Base-by-base conservation (phyloP, 2,888 invertebrate species). In the Cheiracanthium punctorium region DNA sequence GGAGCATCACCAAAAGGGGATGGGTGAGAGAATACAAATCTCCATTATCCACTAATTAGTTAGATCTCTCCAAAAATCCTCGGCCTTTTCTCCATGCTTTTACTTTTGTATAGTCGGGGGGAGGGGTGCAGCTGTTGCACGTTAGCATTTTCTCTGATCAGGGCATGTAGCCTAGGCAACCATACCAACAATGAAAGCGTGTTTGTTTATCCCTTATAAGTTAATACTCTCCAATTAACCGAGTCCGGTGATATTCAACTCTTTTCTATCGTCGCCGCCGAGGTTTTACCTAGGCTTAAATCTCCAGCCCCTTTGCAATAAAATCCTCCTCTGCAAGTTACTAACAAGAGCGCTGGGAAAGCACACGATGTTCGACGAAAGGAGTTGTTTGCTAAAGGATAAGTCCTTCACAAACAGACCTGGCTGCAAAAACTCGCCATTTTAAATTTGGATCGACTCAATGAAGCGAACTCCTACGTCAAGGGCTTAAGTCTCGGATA, bases 41-140 rank as follows among this genome's bases (percentile, higher is more conserved):
- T 87, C 81, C 87, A 87, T 87, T 87, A 87, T 81, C 87, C 81
- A 76, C 81, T 87, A 87, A 87, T 87, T 87, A 87, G 87, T 81
- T 87, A 76, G 81, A 81, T 81, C 80, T 87, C 70, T 67, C 75
- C 84, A 85, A 77, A 80, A 85, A 77, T 74, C 77, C 77, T 48
- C 29, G 76, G 33, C 75, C 74, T 74, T 74, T 84, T 79, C 77
- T 70, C 75, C 67, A 17, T 71, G 64, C 82, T 80, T 80, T 86
- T 86, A 85, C 84, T 84, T 84, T 77, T 84, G 65, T 73, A 67
- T 75, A 65, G 75, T 74, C 80, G 75, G 67, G 77, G 67, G 72
- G 71, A 64, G 74, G 70, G 41, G 24, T 87, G 81, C 87, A 87
- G 87, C 87, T 87, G 87, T 87, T 87, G 87, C 81, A 79, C 52